Base-by-base conservation (phyloP, 2,797 vertebrate genomes). In the Cyprinella venusta region DNA sequence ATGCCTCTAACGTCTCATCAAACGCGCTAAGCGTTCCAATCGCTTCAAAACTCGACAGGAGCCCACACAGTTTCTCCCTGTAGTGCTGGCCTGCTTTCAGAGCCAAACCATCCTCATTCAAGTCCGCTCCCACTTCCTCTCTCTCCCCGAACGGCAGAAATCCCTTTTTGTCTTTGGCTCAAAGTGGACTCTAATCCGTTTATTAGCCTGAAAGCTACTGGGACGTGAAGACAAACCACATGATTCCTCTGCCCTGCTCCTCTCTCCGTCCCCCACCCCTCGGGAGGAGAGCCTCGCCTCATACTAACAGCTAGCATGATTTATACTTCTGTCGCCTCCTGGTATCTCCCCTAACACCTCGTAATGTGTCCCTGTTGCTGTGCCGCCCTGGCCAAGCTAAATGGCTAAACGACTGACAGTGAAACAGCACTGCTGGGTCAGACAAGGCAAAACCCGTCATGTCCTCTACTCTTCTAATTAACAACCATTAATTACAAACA, bases 171-270 rank as follows among this genome's bases (percentile, higher is more conserved):
- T 93, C 89, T 94, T 91, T 88, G 81, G 86, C 94, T 94, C 93
- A 94, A 93, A 96, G 93, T 91, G 92, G 90, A 91, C 93, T 95
- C 95, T 96, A 95, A 96, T 93, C 93, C 93, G 91, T 94, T 95
- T 92, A 90, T 91, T 88, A 90, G 92, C 90, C 89, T 92, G 90
- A 92, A 94, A 94, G 93, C 92, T 84, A 89, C 91, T 94, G 90
- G 92, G 93, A 91, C 94, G 93, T 92, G 91, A 92, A 88, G 91
- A 91, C 83, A 82, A 91, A 94, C 95, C 93, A 93, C 91, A 92
- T 91, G 93, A 95, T 91, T 79, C 80, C 48, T 72, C 68, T 30
- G 45, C 21, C 52, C 74, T 71, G 72, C 59, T 54, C 56, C 69
- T 72, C 54, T 71, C 67, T 63, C 54, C 33, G 18, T 45, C 68